These are phyloP conservation scores for Blennius ocellaris DNA, from an alignment of 2,113 vertebrate genomes.

Conservation along the genomic window DNA sequence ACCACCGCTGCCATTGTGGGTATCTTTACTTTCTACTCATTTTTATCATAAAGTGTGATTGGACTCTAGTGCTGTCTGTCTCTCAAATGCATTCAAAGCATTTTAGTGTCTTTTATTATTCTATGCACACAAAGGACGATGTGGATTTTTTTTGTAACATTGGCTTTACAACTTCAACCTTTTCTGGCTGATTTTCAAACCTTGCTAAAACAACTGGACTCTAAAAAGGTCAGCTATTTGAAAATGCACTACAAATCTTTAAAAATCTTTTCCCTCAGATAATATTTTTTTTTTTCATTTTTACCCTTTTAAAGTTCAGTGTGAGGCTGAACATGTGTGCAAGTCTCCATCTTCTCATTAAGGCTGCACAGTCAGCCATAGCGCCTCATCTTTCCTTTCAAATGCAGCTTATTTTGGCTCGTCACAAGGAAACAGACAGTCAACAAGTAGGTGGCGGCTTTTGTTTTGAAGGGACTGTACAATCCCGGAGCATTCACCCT, in stretches of 20 bases:
- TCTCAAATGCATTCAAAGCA: background rate
- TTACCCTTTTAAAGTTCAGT: slow-evolving; percentile 10
- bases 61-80: background rate
- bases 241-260: slow-evolving; percentile 15
- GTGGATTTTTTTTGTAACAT: background rate
- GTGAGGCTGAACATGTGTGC: background rate
- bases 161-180: slow-evolving; percentile 1
- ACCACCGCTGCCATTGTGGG: background rate
- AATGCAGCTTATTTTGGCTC: background rate
- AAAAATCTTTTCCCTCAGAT: slow-evolving; percentile 23
- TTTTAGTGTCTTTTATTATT: background rate
- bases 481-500: slow-evolving; percentile 51
- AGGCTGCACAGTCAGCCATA: background rate
- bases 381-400: background rate
- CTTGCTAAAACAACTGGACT: slow-evolving; percentile 1
- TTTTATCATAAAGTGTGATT: background rate
- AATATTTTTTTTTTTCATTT: slow-evolving; percentile 15
- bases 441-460: slow-evolving; percentile 54
- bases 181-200: slow-evolving; percentile 35
- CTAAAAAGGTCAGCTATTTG: slow-evolving; percentile 18
- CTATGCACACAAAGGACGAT: slow-evolving; percentile 3
- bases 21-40: background rate
- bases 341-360: background rate
- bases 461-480: slow-evolving; percentile 65
- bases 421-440: slow-evolving; percentile 35